Base-by-base conservation (phyloP, 1,140 invertebrate species). In the Bombus haemorrhoidalis region DNA sequence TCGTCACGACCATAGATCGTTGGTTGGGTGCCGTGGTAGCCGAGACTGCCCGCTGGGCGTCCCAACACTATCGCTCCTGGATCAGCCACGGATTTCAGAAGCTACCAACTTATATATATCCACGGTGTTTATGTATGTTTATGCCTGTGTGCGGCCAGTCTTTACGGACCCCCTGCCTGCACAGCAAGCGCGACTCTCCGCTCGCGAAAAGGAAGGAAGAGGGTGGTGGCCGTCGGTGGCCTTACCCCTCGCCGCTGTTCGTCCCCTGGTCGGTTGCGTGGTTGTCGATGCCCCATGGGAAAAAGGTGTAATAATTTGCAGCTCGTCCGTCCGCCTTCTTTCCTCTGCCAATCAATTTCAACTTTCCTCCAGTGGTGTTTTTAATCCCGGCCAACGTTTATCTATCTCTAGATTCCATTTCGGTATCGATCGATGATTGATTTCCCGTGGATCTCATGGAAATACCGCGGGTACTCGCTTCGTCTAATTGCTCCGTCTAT, bases 1-100 rank as follows among this genome's bases (percentile, higher is more conserved):
- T 92, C 92, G 91, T 93, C 92, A 92, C 92, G 91, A 91, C 91
- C 86, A 86, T 91, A 92, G 92, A 93, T 92, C 87, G 85, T 90
- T 93, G 88, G 85, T 90, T 93, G 88, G 90, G 89, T 92, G 90
- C 92, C 91, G 83, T 93, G 87, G 92, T 93, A 93, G 92, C 91
- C 62, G 81, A 74, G 93, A 92, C 93, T 92, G 83, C 93, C 93
- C 88, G 93, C 93, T 94, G 93, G 81, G 93, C 87, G 91, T 92
- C 91, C 93, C 93, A 94, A 94, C 93, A 94, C 93, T 94, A 94
- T 94, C 93, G 92, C 87, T 82, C 90, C 87, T 84, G 90, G 87
- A 94, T 94, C 93, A 94, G 92, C 92, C 92, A 94, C 93, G 93
- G 93, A 94, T 94, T 94, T 94, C 93, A 94, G 93, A 94, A 94